A percentile compares a stretch with the other conserved stretches of the same genome.
Conservation (phyloP, 2,797 vertebrate genomes). For the Telmatherina bonti region DNA sequence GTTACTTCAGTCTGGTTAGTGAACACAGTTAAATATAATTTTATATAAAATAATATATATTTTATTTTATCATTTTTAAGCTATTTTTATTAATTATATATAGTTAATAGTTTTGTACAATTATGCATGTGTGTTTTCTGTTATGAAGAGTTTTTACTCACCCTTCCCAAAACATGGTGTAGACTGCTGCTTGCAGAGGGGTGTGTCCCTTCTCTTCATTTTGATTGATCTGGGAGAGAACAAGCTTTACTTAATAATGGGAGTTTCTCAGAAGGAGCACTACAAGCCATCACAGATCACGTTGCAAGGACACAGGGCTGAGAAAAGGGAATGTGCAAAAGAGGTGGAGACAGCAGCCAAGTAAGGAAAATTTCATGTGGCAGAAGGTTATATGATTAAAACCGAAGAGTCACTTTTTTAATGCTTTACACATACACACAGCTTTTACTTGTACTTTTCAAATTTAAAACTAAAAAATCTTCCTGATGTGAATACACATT, state of each 20-base stretch:
- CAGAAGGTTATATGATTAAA: too few relatives aligned
- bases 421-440: too few relatives aligned
- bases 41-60: too few relatives aligned
- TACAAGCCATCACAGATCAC: neutral
- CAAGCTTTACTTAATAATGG: neutral
- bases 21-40: too few relatives aligned
- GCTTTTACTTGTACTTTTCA: too few relatives aligned
- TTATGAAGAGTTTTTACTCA: slow-evolving; percentile 48
- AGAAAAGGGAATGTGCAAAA: neutral
- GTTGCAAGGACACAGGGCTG: neutral
- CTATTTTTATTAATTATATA: neutral
- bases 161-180: slow-evolving; percentile 71
- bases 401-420: too few relatives aligned
- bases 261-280: neutral
- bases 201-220: slow-evolving; percentile 65
- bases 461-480: too few relatives aligned
- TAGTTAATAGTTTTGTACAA: neutral
- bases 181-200: slow-evolving; percentile 77
- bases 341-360: too few relatives aligned
- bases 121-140: neutral
- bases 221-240: slow-evolving; percentile 34
- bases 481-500: too few relatives aligned
- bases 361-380: too few relatives aligned
- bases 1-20: too few relatives aligned
- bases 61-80: too few relatives aligned